These are phyloP conservation scores for Oreohelix idahoensis DNA, from an alignment of 1,140 invertebrate species.

Conservation along the genomic window DNA sequence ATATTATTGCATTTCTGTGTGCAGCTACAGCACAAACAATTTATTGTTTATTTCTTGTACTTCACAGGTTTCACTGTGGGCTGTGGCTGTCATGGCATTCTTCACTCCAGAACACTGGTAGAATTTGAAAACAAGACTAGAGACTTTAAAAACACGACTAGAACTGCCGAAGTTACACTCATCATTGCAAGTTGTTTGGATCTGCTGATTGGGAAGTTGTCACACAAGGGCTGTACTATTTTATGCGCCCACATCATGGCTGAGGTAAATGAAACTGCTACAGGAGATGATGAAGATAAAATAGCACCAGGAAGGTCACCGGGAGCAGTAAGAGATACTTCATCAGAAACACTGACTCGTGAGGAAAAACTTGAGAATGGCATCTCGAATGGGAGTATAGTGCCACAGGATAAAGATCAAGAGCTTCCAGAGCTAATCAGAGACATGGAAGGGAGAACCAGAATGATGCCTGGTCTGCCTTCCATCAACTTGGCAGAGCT, in stretches of 20 bases:
- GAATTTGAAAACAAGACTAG: background rate
- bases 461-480: conserved; percentile 6
- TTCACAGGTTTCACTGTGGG: background rate
- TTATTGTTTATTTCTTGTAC: background rate
- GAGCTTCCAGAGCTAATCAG: background rate
- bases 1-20: too few relatives aligned
- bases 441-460: background rate
- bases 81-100: background rate
- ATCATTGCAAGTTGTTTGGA: too few relatives aligned
- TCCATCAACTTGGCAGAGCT: conserved; percentile 25
- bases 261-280: background rate
- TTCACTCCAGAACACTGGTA: background rate
- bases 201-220: too few relatives aligned
- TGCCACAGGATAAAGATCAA: background rate
- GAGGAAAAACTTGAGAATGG: background rate
- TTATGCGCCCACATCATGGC: background rate
- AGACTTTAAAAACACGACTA: background rate
- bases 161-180: background rate
- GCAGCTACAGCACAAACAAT: too few relatives aligned
- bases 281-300: background rate
- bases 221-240: background rate
- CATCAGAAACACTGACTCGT: background rate
- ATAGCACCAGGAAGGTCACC: background rate
- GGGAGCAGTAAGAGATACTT: background rate
- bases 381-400: background rate